phyloP scores from a whole-genome alignment of 1,140 invertebrate species.

The Uloborus diversus region DNA sequence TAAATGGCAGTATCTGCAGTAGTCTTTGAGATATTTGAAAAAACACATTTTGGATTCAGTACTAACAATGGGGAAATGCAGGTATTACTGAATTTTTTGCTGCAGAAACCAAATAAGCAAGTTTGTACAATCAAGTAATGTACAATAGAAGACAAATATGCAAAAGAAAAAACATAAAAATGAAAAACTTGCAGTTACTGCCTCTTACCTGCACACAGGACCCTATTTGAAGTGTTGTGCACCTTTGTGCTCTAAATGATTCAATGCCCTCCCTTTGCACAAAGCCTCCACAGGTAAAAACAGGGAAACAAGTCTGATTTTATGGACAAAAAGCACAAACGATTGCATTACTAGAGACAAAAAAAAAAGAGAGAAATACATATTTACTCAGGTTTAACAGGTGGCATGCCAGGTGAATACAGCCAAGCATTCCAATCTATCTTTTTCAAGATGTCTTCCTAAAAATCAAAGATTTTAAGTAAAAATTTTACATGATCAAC shows the following conservation, averaged over 20 bases:
- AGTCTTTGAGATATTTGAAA: no score
- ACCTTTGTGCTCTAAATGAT: not conserved
- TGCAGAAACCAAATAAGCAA: no score
- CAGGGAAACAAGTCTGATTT: not conserved
- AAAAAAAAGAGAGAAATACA: not conserved
- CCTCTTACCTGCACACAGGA: no score
- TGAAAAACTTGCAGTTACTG: no score
- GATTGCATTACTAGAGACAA: not conserved
- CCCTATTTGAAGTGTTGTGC: not conserved
- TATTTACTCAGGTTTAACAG: constrained; percentile 80
- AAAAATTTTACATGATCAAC: not conserved
- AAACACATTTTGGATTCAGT: no score
- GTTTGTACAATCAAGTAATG: no score
- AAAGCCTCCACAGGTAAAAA: not conserved
- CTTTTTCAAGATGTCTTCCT: constrained; percentile 58
- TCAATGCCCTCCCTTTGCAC: not conserved
- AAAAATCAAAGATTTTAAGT: not conserved
- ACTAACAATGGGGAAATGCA: no score
- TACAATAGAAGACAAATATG: no score
- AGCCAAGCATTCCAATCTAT: constrained; percentile 91
- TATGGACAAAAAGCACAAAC: not conserved
- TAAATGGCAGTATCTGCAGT: no score
- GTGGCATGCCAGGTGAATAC: constrained; percentile 83
- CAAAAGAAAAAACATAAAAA: no score
- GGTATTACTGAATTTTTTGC: no score